Evolutionary conservation across 2,113 vertebrate genomes (phyloP).

Genomic region (Eulacestoma nigropectus): DNA sequence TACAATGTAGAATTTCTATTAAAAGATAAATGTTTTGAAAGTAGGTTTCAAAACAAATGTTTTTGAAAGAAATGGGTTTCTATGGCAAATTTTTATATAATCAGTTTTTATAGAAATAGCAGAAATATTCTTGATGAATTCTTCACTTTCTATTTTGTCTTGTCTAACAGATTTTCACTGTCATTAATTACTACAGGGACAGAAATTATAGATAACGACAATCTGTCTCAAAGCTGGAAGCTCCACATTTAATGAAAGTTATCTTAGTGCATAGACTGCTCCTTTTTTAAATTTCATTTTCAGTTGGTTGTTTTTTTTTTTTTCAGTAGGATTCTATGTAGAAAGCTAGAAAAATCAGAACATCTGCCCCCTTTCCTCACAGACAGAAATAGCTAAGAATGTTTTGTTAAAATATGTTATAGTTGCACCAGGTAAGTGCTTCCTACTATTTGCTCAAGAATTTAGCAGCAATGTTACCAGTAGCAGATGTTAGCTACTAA

Average conservation of each 20-base stretch:
- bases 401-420: background rate
- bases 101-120: background rate
- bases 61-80: background rate
- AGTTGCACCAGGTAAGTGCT: background rate
- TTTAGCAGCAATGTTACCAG: background rate
- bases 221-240: background rate
- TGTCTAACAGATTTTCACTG: background rate
- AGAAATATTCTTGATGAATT: background rate
- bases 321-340: background rate
- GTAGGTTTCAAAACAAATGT: background rate
- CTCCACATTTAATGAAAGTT: background rate
- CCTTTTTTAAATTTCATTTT: background rate
- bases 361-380: background rate
- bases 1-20: background rate
- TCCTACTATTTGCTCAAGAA: background rate
- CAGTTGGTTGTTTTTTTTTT: background rate
- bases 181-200: background rate
- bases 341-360: background rate
- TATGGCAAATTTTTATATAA: background rate
- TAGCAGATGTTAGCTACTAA: background rate
- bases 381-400: fast-evolving
- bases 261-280: background rate
- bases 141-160: background rate
- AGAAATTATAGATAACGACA: background rate
- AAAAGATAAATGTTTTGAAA: background rate